phyloP scores from a whole-genome alignment of 2,113 vertebrate species.

The Melanostigma gelatinosum region DNA sequence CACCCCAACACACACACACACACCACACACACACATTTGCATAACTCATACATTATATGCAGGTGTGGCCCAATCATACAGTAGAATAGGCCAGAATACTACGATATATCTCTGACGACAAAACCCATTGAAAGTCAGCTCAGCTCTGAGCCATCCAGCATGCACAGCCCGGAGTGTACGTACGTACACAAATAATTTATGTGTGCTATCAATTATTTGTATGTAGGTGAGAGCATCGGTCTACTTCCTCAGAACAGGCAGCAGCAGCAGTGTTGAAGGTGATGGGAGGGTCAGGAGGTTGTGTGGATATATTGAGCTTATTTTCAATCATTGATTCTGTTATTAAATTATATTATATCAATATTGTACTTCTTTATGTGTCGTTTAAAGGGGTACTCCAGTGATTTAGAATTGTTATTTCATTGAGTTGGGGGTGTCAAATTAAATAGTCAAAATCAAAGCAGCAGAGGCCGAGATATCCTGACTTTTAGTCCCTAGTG shows the following conservation, averaged over 20 bases:
- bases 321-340: not conserved
- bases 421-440: not conserved
- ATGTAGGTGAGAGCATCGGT: conserved; percentile 19
- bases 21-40: not conserved
- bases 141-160: conserved; percentile 23
- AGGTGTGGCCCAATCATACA: conserved; percentile 11
- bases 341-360: not conserved
- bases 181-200: conserved; percentile 53
- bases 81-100: not conserved
- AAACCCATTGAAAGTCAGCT: not conserved
- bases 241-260: conserved; percentile 6
- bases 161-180: conserved; percentile 37
- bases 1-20: not conserved
- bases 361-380: not conserved
- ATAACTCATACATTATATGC: not conserved
- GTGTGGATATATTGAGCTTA: not conserved
- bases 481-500: not conserved
- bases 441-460: not conserved
- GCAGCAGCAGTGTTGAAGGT: conserved; percentile 31
- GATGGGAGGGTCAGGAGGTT: conserved; percentile 8
- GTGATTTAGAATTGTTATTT: not conserved
- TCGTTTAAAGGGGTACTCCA: not conserved
- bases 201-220: conserved; percentile 59
- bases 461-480: not conserved
- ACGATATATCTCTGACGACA: conserved; percentile 11